Base-by-base conservation (phyloP, 2,888 invertebrate genomes). In the Molanna angustata region DNA sequence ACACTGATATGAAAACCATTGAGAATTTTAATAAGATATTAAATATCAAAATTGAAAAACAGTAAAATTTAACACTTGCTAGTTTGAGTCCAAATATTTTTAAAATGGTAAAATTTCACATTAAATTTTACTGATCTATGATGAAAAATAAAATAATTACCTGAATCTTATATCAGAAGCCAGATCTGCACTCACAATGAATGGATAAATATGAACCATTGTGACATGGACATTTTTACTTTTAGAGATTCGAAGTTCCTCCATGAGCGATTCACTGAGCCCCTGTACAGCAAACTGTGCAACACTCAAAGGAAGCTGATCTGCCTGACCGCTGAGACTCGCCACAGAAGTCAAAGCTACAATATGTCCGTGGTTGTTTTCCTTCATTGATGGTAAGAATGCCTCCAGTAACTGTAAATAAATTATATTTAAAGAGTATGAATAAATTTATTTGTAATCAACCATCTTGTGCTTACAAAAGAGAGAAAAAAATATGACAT, bases 251-350 rank as follows among this genome's bases (percentile, higher is more conserved):
- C 82, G 73, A 1, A 84, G 67, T 60, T 85, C 81, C 60, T 80
- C 80, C 63, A 79, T 76, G 3, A 85, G 66, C 1, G 83, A 80
- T 62, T 84, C 83, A 0, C 82, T 80, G 27, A 84, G 68, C 2
- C 85, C 84, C 63, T 82, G 80, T 1, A 84, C 79, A 13, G 84
- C 85, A 66, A 84, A 84, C 67, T 84, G 84, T 1, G 83, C 80
- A 0, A 83, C 80, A 52, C 82, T 79, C 11, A 83, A 67, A 0
- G 83, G 80, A 67, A 83, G 75, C 61, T 80, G 77, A 59, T 78
- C 76, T 41, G 78, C 74, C 18, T 79, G 71, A 42, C 80, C 79
- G 52, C 81, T 80, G 2, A 83, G 67, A 3, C 82, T 83, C 47
- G 83, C 83, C 1, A 82, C 80, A 6, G 84, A 84, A 2, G 82